These are phyloP conservation scores for Troides aeacus DNA, from an alignment of 2,888 invertebrate genomes.

Conservation along the genomic window DNA sequence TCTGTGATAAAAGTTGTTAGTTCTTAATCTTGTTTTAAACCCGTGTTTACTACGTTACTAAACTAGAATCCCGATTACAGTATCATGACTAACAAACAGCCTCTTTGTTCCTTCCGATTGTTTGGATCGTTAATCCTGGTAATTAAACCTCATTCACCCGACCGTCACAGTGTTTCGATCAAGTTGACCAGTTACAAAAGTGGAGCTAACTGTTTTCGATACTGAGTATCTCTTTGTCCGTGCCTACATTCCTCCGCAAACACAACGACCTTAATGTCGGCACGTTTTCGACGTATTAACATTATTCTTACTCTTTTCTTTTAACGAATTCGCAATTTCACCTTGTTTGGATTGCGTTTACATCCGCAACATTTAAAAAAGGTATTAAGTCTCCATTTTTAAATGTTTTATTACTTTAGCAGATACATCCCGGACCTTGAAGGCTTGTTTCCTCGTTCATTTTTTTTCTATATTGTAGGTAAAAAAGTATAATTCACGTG, in stretches of 20 bases:
- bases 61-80: no score
- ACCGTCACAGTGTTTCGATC: slow-evolving; percentile 49
- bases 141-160: slow-evolving; percentile 39
- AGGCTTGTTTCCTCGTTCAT: no score
- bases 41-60: no score
- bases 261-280: slow-evolving; percentile 54
- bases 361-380: slow-evolving; percentile 3
- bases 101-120: slow-evolving; percentile 16
- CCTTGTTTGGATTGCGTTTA: slow-evolving; percentile 15
- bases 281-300: slow-evolving; percentile 29
- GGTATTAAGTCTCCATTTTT: neutral
- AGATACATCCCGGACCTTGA: no score
- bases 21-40: no score
- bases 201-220: slow-evolving; percentile 63
- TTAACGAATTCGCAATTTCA: slow-evolving; percentile 28
- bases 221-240: slow-evolving; percentile 53
- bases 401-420: no score
- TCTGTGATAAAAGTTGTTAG: no score
- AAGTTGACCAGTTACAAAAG: slow-evolving; percentile 57
- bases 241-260: slow-evolving; percentile 52
- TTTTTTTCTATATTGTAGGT: no score
- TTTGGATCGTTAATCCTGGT: slow-evolving; percentile 43
- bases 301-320: slow-evolving; percentile 30
- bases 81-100: neutral
- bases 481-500: no score